Evolutionary conservation across 2,888 invertebrate genomes (phyloP), one percentile per base, ranked within the genome.

Genomic region (Agriopis leucophaearia): DNA sequence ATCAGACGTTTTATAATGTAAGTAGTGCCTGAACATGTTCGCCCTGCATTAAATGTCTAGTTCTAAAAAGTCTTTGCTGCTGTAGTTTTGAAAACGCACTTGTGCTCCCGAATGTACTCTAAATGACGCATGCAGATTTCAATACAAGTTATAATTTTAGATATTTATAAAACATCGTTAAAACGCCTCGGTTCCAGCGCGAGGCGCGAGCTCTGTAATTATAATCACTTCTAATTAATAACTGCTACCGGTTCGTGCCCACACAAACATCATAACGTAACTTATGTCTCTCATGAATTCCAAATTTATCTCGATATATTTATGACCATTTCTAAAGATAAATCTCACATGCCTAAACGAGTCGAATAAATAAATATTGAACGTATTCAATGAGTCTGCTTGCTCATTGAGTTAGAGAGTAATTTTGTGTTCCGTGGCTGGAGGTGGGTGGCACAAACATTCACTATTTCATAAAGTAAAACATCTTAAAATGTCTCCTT

Each of bases 61-160:
- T n/a, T n/a, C n/a, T n/a, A n/a, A n/a, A n/a, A n/a, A n/a, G n/a
- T n/a, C n/a, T n/a, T 48, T 6, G 6, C 42, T 3, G 16, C 16
- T 27, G 13, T 44, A 15, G 47, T n/a, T 8, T 44, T 57, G 9
- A 1, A 18, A 40, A 5, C 4, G 10, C 1, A 40, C 18, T 67
- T 52, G 13, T 66, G 56, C 8, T 48, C 74, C 74, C 75, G 81
- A 81, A 73, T 77, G 62, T 78, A 75, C 75, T 65, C 74, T 71
- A 79, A 75, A 85, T 84, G 81, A 86, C 80, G 80, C 81, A 87
- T 84, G 86, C 85, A 84, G 85, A 88, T 88, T 87, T 81, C 78
- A 81, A 84, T 82, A 81, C 80, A 83, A 84, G 88, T 88, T 70
- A 71, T 85, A 87, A 86, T 81, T 78, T 84, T 83, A 85, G 85